Evolutionary conservation across 2,888 invertebrate genomes (phyloP).

Genomic region (Diploptera punctata): DNA sequence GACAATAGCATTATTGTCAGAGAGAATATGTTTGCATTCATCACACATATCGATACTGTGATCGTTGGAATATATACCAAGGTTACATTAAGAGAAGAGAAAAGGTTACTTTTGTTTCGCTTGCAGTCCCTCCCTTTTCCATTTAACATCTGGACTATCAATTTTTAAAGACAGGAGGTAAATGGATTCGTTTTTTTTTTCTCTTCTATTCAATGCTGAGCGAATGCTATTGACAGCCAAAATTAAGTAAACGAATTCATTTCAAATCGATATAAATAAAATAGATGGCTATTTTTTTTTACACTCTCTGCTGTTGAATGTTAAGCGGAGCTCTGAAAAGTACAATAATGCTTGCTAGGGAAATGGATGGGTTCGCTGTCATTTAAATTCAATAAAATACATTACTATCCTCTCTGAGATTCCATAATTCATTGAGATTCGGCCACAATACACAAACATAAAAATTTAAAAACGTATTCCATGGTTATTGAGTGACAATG

Average conservation of each 20-base stretch:
- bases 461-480: too few relatives aligned
- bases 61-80: too few relatives aligned
- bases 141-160: conserved; percentile 4
- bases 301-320: not conserved
- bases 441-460: too few relatives aligned
- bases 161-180: conserved; percentile 15
- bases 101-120: conserved; percentile 8
- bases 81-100: too few relatives aligned
- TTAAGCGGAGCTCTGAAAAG: not conserved
- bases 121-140: not conserved
- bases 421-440: too few relatives aligned
- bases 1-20: too few relatives aligned
- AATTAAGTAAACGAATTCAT: conserved; percentile 20
- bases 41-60: too few relatives aligned
- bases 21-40: too few relatives aligned
- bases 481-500: too few relatives aligned
- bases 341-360: not conserved
- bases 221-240: conserved; percentile 5
- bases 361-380: not conserved
- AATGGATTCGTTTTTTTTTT: conserved; percentile 9
- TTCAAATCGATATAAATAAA: conserved; percentile 4
- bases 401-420: too few relatives aligned
- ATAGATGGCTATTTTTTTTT: not conserved
- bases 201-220: not conserved
- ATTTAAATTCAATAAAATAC: too few relatives aligned